These are phyloP conservation scores for Gorsachius magnificus DNA, from an alignment of 2,797 vertebrate genomes.

Conservation along the genomic window DNA sequence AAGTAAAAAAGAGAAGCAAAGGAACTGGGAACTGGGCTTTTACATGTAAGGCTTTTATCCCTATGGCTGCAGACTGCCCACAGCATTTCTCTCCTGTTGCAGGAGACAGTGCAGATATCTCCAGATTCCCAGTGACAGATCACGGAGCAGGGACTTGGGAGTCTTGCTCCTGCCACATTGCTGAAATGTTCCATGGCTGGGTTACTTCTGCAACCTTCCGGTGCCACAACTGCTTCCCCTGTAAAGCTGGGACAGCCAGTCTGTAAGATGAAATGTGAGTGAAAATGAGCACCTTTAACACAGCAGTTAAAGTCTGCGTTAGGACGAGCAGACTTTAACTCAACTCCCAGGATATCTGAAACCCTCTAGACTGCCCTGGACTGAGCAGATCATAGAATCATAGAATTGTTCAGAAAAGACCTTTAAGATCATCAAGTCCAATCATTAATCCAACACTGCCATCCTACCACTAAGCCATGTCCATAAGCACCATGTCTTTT, in stretches of 20 bases:
- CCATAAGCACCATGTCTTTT: too few relatives aligned
- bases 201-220: neutral
- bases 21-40: neutral
- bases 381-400: too few relatives aligned
- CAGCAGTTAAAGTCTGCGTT: neutral
- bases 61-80: neutral
- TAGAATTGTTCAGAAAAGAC: too few relatives aligned
- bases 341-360: neutral
- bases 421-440: too few relatives aligned
- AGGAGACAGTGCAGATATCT: neutral
- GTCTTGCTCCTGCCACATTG: rapidly evolving
- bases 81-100: neutral
- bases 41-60: neutral
- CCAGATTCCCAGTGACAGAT: neutral
- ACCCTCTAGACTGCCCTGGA: neutral
- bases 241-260: neutral
- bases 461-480: too few relatives aligned
- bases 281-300: neutral
- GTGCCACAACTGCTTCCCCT: neutral
- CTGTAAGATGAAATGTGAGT: neutral
- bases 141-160: neutral
- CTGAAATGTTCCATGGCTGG: rapidly evolving
- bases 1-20: neutral
- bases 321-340: neutral
- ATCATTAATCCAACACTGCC: too few relatives aligned